Base-by-base conservation (phyloP, 2,888 invertebrate species). In the Pinctada fucata region DNA sequence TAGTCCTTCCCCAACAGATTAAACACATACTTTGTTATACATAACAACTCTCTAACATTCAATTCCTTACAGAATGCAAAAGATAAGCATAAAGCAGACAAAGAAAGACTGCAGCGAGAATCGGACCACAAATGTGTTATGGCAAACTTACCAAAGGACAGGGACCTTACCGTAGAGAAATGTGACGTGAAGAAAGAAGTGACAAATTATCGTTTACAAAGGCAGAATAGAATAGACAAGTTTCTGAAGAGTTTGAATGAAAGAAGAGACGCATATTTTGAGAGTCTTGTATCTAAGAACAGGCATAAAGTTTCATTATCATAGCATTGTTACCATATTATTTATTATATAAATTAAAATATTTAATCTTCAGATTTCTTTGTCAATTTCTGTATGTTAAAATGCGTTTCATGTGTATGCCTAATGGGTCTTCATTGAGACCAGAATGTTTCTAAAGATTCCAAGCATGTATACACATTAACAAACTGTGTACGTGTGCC, bases 101-200 rank as follows among this genome's bases (percentile, higher is more conserved):
- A 82, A 58, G 85, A 88, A 58, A 76, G 84, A 68, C 73, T 83
- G 31, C 87, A 85, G 72, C 73, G 83, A 68, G 87, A 88, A 66
- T 87, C 87, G 6, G 90, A 90, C 79, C 83, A 85, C 78, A 71
- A 84, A 8, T 84, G 84, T 84, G 86, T 86, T n/a, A 31, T 86
- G 70, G 72, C 84, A 45, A 85, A 86, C 48, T 51, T 78, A 47
- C 52, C 78, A 67, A 67, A 64, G 31, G 31, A 31, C 31, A 31
- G 31, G 31, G 31, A 31, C 64, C 10, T 67, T 45, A 72, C 75
- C 49, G 67, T 75, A 16, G 69, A 48, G 6, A 63, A 69, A 8
- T 8, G 50, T 16, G 66, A 76, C 13, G 6, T 87, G 63, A 82
- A 87, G 63, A 80, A 79, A 8, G 79, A 80, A 47, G 80, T 89